A percentile compares a stretch with the other conserved stretches of the same genome.
phyloP scores from a whole-genome alignment of 2,797 vertebrate species.

The Poecilia gillii region DNA sequence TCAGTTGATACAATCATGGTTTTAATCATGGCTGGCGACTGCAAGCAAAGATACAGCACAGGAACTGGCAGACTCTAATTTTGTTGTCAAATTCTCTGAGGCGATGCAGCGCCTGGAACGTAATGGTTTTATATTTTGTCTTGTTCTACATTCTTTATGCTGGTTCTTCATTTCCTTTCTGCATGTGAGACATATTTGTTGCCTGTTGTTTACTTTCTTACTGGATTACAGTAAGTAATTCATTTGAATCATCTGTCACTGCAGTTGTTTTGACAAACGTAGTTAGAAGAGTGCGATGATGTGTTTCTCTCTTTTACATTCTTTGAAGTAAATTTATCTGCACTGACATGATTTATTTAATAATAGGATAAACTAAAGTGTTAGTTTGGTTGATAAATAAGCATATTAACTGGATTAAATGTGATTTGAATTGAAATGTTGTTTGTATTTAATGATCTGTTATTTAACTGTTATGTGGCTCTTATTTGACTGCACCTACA shows the following conservation, averaged over 20 bases:
- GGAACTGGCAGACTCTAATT: constrained; percentile 9
- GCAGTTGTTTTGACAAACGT: neutral
- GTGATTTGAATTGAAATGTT: neutral
- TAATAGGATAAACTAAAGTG: too few relatives aligned
- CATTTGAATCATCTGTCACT: neutral
- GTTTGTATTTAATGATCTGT: neutral
- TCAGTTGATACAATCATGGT: constrained; percentile 47
- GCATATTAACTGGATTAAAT: neutral
- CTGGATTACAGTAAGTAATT: neutral
- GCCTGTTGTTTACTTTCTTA: neutral
- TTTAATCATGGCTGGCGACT: constrained; percentile 45
- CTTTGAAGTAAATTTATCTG: neutral
- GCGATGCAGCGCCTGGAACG: constrained; percentile 12
- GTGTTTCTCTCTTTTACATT: neutral
- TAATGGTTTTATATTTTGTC: constrained; percentile 8
- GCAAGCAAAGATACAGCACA: constrained; percentile 17
- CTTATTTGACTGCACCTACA: neutral
- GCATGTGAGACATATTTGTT: neutral
- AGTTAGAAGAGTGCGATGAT: neutral
- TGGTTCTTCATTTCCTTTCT: neutral
- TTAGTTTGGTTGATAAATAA: neutral
- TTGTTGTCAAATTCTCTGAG: constrained; percentile 27
- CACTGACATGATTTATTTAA: neutral
- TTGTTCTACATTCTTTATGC: constrained; percentile 5
- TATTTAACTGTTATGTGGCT: too few relatives aligned